Base-by-base conservation (phyloP, 2,888 invertebrate species). In the Tiphia femorata region DNA sequence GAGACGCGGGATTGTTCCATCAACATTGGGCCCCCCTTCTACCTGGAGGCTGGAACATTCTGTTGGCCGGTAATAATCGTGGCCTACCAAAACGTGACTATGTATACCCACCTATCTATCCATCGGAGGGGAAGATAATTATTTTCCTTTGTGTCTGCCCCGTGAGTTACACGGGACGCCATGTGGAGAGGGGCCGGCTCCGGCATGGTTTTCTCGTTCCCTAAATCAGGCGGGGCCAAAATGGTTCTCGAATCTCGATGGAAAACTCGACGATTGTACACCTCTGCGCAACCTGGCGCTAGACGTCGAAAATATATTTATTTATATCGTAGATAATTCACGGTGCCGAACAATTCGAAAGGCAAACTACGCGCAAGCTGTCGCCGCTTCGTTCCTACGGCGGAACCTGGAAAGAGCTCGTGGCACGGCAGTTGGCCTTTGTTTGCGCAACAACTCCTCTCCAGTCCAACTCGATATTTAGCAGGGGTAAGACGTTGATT, bases 121-220 rank as follows among this genome's bases (percentile, higher is more conserved):
- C 70, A 72, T 73, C 76, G 66, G 61, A 63, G 67, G 70, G 72
- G 62, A 64, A 70, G 75, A 69, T 80, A 78, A 81, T 81, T 81
- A 80, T 80, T 79, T 79, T 72, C 65, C 72, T 76, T 80, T 76
- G 76, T 79, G 70, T 23, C 62, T 67, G 66, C 48, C 61, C 61
- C 62, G 60, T 54, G 64, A 68, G 67, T 72, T 72, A 64, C 64
- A 64, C 52, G 64, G 62, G 78, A 70, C 75, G 67, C 74, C 78
- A 79, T 72, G 76, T 67, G 64, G 78, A 67, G 78, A 76, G 64
- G 70, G 63, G 62, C 54, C 61, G 61, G 59, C 16, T 53, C 55
- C 51, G 52, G 61, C 58, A 58, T 60, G 61, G 64, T 62, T 67
- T 65, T 55, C 64, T 65, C 60, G 59, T 57, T 71, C 62, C n/a